Conservation (phyloP, 2,797 vertebrate genomes). For the Cyprinella venusta region DNA sequence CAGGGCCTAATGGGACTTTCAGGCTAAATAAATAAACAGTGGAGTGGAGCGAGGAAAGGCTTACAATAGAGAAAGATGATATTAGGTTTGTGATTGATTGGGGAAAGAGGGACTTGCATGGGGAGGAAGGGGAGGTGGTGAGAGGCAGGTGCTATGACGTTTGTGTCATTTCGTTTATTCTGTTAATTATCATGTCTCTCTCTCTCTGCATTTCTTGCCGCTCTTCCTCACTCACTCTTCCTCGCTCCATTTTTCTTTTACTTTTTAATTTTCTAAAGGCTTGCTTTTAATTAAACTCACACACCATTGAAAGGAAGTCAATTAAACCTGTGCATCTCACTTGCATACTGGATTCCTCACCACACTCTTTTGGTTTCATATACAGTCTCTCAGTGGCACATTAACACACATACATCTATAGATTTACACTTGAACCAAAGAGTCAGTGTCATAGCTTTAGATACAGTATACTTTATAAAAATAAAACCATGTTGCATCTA, state of each 20-base stretch:
- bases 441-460: neutral
- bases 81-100: constrained; percentile 81
- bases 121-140: constrained; percentile 51
- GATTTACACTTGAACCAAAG: neutral
- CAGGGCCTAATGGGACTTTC: constrained; percentile 70
- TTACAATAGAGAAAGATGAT: constrained; percentile 72
- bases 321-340: constrained; percentile 65
- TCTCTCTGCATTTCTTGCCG: constrained; percentile 22
- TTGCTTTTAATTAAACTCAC: constrained; percentile 81
- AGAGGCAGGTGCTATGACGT: constrained; percentile 67
- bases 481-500: neutral
- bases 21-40: constrained; percentile 78
- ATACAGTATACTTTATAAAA: neutral
- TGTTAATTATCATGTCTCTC: constrained; percentile 73
- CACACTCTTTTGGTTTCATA: constrained; percentile 4
- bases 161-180: constrained; percentile 64
- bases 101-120: constrained; percentile 74
- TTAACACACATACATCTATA: neutral
- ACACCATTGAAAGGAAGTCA: constrained; percentile 71
- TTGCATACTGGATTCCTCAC: constrained; percentile 31
- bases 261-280: constrained; percentile 78
- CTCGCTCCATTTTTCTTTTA: constrained; percentile 64
- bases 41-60: constrained; percentile 64
- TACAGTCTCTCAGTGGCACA: neutral
- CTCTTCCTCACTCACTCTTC: constrained; percentile 55